Conservation (phyloP, 2,888 invertebrate species). For the Meiosimyza decipiens region DNA sequence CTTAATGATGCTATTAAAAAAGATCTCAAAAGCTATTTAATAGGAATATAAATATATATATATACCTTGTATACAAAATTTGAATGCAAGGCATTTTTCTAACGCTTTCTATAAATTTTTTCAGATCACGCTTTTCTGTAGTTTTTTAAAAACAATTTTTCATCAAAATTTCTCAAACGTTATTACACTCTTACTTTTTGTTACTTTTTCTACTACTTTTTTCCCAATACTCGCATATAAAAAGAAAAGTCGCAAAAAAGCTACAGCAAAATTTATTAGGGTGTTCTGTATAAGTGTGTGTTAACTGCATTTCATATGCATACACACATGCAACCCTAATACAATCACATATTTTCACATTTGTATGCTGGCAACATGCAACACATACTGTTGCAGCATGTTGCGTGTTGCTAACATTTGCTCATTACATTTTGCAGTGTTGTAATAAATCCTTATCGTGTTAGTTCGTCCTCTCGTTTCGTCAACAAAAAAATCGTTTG, state of each 20-base stretch:
- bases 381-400: not conserved
- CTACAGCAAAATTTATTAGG: not conserved
- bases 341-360: not conserved
- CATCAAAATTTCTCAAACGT: not conserved
- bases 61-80: too few species aligned
- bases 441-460: conserved; percentile 10
- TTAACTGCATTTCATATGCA: not conserved
- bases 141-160: too few species aligned
- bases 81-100: too few species aligned
- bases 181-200: not conserved
- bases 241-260: not conserved
- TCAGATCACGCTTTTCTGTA: too few species aligned
- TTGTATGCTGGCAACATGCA: conserved; percentile 8
- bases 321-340: conserved; percentile 3
- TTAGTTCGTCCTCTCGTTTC: not conserved
- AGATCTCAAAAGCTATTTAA: too few species aligned
- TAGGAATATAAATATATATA: too few species aligned
- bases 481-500: not conserved
- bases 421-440: conserved; percentile 9
- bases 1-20: too few species aligned
- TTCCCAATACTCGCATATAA: not conserved
- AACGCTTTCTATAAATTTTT: too few species aligned
- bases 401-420: not conserved
- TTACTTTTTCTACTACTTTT: not conserved
- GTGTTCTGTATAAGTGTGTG: conserved; percentile 9